Percentiles rank a stretch among this genome's conserved stretches.
Conservation (phyloP, 2,888 invertebrate genomes). For the Micropterix aruncella region DNA sequence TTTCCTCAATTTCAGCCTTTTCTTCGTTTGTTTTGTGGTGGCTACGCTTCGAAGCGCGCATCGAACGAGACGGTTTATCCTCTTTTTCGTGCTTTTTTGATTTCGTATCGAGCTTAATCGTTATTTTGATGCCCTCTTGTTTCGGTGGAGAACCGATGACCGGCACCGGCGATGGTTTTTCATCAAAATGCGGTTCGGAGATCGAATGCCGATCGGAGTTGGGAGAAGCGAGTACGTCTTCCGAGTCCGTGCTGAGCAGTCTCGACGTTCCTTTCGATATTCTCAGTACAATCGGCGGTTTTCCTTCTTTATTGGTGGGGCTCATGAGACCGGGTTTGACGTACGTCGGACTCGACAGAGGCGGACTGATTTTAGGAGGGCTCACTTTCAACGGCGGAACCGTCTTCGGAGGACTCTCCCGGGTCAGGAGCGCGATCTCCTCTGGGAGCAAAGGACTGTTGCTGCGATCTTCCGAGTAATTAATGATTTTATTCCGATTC, state of each 20-base stretch:
- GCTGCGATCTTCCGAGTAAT: conserved; percentile 48
- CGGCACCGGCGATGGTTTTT: conserved; percentile 26
- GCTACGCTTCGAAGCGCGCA: conserved; percentile 28
- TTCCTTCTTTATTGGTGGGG: conserved; percentile 35
- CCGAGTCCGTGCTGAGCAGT: conserved; percentile 50
- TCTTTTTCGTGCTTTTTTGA: conserved; percentile 32
- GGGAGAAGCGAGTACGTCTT: conserved; percentile 43
- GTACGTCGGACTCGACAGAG: conserved; percentile 26
- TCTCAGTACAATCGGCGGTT: conserved; percentile 71
- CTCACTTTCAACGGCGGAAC: conserved; percentile 19
- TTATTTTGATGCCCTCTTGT: conserved; percentile 37
- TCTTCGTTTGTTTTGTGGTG: conserved; percentile 28
- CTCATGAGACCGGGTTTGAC: conserved; percentile 28
- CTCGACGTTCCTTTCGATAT: conserved; percentile 68
- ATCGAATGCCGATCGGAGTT: conserved; percentile 36
- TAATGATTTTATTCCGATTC: conserved; percentile 44
- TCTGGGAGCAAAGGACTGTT: conserved; percentile 29
- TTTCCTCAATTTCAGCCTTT: conserved; percentile 18
- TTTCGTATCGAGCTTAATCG: conserved; percentile 30
- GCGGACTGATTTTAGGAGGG: conserved; percentile 33
- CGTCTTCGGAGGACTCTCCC: conserved; percentile 9
- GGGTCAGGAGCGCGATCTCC: conserved; percentile 19
- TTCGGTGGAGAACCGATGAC: conserved; percentile 35
- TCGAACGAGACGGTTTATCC: conserved; percentile 28
- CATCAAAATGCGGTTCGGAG: conserved; percentile 31